Evolutionary conservation across 2,113 vertebrate genomes (phyloP).

Genomic region (Arvicanthis niloticus): DNA sequence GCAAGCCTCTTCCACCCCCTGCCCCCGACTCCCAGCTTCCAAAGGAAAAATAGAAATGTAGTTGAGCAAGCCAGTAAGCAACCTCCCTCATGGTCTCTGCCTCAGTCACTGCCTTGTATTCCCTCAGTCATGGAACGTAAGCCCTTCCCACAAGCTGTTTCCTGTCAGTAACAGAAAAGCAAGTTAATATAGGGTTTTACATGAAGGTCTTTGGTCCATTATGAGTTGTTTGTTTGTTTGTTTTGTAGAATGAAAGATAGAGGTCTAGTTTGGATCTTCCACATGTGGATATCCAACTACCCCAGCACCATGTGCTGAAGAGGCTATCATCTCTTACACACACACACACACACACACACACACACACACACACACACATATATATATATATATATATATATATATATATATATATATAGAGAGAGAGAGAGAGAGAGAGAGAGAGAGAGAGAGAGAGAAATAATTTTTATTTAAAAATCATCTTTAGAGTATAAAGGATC

Average conservation of each 20-base stretch:
- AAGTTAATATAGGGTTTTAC: background rate
- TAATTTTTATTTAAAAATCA: constrained; percentile 13
- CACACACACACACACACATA: background rate
- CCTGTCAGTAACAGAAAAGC: background rate
- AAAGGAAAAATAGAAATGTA: background rate
- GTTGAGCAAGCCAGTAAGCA: background rate
- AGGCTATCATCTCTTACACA: background rate
- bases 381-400: no score
- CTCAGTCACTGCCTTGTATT: background rate
- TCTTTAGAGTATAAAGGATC: constrained; percentile 43
- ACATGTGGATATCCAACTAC: background rate
- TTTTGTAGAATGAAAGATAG: background rate
- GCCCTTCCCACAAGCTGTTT: background rate
- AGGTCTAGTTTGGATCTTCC: background rate
- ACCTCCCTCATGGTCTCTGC: background rate
- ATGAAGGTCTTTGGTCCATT: background rate
- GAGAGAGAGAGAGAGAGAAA: background rate
- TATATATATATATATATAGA: no score
- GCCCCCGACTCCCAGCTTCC: background rate
- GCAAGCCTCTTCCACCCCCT: background rate
- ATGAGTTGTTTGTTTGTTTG: background rate
- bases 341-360: no score
- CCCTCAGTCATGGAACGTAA: background rate
- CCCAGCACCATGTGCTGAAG: background rate
- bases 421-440: background rate